phyloP scores from a whole-genome alignment of 1,140 invertebrate genomes.

The Samia ricini region DNA sequence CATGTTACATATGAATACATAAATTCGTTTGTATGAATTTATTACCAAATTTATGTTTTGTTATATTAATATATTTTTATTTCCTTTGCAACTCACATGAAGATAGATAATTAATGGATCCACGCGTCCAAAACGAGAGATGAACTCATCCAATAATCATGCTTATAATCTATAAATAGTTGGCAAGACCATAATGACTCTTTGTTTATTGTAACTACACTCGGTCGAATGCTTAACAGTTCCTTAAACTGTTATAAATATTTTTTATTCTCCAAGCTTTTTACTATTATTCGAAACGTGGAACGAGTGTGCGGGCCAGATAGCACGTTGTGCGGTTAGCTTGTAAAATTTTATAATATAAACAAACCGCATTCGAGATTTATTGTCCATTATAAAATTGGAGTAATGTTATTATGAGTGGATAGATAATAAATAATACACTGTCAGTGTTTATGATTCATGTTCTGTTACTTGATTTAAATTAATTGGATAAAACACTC shows the following conservation, averaged over 20 bases:
- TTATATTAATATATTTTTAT: too few relatives aligned
- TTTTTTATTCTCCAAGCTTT: conserved; percentile 27
- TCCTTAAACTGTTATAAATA: conserved; percentile 44
- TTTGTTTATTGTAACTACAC: conserved; percentile 39
- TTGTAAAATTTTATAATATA: conserved; percentile 20
- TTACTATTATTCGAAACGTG: conserved; percentile 28
- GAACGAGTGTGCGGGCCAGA: conserved; percentile 31
- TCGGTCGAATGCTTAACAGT: background rate
- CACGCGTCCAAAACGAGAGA: conserved; percentile 41
- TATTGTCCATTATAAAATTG: conserved; percentile 25
- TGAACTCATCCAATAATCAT: conserved; percentile 24
- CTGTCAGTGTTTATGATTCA: conserved; percentile 11
- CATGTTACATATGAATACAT: too few relatives aligned
- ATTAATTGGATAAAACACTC: background rate
- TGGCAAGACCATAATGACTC: conserved; percentile 55
- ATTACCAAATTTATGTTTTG: too few relatives aligned
- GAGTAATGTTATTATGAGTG: conserved; percentile 7
- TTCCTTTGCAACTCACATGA: too few relatives aligned
- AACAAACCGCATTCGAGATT: conserved; percentile 22
- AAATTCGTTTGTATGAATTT: too few relatives aligned
- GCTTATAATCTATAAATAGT: conserved; percentile 46
- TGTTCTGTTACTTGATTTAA: conserved; percentile 2
- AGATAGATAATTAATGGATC: background rate
- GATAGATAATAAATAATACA: too few relatives aligned
- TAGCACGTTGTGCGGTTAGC: conserved; percentile 11